Evolutionary conservation across 2,797 vertebrate genomes (phyloP).

Genomic region (Stomatorhinus walkeri): DNA sequence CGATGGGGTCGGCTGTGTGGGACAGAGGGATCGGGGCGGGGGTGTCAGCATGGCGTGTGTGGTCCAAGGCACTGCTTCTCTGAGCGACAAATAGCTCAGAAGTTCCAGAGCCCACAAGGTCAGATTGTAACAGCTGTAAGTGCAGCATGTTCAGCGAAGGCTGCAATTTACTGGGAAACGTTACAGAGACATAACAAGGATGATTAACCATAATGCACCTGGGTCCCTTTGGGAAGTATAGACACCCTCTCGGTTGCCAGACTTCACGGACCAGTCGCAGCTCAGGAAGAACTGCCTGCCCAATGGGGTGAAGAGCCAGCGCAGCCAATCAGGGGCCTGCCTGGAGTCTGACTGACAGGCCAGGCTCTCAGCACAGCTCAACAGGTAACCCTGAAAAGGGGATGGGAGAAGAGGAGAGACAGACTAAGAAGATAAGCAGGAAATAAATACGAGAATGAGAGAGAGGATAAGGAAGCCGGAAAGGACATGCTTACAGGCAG

Average conservation of each 20-base stretch:
- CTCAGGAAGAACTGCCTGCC: constrained; percentile 91
- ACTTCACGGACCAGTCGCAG: constrained; percentile 86
- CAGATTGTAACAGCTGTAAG: background rate
- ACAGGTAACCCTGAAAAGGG: constrained; percentile 73
- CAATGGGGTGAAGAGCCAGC: constrained; percentile 90
- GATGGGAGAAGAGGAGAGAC: background rate
- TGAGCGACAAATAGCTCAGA: background rate
- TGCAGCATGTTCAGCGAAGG: background rate
- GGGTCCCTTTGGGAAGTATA: constrained; percentile 82
- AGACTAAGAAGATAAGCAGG: background rate
- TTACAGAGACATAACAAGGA: background rate
- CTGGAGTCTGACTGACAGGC: constrained; percentile 66
- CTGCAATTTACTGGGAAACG: background rate
- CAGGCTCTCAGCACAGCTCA: constrained; percentile 77
- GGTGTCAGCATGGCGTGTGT: background rate
- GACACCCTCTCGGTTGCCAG: constrained; percentile 67
- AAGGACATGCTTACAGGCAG: constrained; percentile 65
- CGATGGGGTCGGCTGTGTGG: constrained; percentile 77
- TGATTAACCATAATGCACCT: constrained; percentile 51
- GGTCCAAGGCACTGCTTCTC: background rate
- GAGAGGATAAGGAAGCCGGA: background rate
- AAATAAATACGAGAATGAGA: background rate
- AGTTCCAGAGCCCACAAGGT: background rate
- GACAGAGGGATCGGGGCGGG: background rate
- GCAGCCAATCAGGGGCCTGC: constrained; percentile 73